These are phyloP conservation scores for Chitala chitala DNA, from an alignment of 2,113 vertebrate genomes.

Conservation along the genomic window DNA sequence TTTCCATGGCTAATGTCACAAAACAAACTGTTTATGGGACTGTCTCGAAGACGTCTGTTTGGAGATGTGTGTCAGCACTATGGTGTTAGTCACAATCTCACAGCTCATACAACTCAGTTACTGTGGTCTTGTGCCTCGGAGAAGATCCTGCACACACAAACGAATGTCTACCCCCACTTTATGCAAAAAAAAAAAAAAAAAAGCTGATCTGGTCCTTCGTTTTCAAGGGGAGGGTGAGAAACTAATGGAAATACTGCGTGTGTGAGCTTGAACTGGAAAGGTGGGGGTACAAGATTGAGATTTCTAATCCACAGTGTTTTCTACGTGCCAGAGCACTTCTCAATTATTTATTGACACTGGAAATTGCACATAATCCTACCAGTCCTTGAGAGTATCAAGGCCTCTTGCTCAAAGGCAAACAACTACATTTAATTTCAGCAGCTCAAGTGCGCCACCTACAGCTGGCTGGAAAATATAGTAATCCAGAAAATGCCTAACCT, in stretches of 20 bases:
- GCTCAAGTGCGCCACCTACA: constrained; percentile 56
- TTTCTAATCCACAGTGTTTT: neutral
- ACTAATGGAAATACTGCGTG: neutral
- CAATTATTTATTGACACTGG: constrained; percentile 26
- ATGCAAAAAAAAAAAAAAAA: neutral
- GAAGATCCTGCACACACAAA: no score
- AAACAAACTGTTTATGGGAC: no score
- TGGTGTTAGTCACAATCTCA: no score
- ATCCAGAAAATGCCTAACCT: neutral
- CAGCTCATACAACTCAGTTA: no score
- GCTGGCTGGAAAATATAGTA: constrained; percentile 32
- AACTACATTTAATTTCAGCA: neutral
- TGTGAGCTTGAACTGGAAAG: neutral
- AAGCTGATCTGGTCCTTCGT: neutral
- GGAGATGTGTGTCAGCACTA: no score
- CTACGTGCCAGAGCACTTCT: neutral
- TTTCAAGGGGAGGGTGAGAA: neutral
- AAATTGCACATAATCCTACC: constrained; percentile 34
- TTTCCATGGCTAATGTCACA: no score
- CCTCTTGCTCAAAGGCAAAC: constrained; percentile 24
- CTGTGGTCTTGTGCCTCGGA: no score
- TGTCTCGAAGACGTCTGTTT: no score
- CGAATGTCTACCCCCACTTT: neutral
- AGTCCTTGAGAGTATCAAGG: constrained; percentile 23
- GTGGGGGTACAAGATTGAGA: neutral